Conservation (phyloP, 2,113 vertebrate genomes). For the Sminthopsis crassicaudata region DNA sequence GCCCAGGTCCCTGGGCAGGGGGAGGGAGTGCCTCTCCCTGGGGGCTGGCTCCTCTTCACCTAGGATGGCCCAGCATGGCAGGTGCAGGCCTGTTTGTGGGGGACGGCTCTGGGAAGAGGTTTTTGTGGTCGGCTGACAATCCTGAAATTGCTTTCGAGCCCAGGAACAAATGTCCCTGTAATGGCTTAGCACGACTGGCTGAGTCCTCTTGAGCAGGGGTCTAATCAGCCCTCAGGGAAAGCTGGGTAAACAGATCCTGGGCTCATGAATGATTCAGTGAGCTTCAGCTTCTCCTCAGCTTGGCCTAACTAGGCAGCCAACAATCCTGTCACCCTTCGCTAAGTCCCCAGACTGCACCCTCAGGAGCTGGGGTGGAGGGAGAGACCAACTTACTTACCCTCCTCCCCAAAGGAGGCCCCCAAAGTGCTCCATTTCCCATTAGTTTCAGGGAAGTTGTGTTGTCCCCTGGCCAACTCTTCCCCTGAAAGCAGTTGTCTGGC, state of each 20-base stretch:
- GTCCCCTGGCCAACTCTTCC: neutral
- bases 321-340: constrained; percentile 20
- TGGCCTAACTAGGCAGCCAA: constrained; percentile 58
- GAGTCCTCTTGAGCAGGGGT: constrained; percentile 61
- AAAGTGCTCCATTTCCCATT: neutral
- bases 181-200: constrained; percentile 62
- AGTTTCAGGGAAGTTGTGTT: neutral
- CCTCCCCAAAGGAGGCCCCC: neutral
- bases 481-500: neutral
- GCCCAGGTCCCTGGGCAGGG: neutral
- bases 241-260: constrained; percentile 70
- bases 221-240: constrained; percentile 69
- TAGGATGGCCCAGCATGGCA: neutral
- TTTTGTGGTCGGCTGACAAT: constrained; percentile 66
- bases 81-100: neutral
- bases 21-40: neutral
- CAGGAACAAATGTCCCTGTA: constrained; percentile 78
- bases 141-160: constrained; percentile 74
- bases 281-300: constrained; percentile 25
- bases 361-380: neutral
- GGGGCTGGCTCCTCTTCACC: neutral
- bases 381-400: neutral
- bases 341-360: neutral
- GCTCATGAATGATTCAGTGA: constrained; percentile 71
- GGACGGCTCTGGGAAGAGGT: constrained; percentile 62